Percentiles rank a stretch among this genome's conserved stretches.
Evolutionary conservation across 2,797 vertebrate species (phyloP).

Genomic region (Phrynocephalus forsythii): DNA sequence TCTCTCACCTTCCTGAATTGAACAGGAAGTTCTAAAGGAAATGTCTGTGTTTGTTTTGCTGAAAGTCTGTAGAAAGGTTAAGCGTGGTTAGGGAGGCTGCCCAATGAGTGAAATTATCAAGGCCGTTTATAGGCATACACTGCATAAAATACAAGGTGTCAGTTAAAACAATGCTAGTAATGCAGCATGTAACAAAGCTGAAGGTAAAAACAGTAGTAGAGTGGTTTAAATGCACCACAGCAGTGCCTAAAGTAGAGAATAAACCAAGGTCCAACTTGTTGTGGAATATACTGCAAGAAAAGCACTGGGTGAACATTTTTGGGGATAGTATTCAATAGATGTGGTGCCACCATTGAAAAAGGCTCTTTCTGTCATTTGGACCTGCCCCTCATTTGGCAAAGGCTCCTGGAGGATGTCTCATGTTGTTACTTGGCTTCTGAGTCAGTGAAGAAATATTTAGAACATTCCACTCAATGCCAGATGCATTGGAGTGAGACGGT

Average conservation of each 20-base stretch:
- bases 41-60: background rate
- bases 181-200: background rate
- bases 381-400: background rate
- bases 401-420: background rate
- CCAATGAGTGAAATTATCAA: no score
- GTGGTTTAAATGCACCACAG: background rate
- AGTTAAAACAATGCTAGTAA: background rate
- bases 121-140: no score
- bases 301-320: background rate
- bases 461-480: background rate
- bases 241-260: background rate
- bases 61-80: background rate
- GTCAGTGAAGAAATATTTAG: background rate
- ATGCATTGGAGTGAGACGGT: background rate
- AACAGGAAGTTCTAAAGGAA: background rate
- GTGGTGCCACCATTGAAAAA: background rate
- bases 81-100: background rate
- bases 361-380: background rate
- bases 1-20: background rate
- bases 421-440: background rate
- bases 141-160: background rate
- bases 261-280: background rate
- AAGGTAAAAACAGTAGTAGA: background rate
- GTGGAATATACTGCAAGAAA: background rate
- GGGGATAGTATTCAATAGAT: background rate